phyloP scores from a whole-genome alignment of 2,888 invertebrate genomes.

The Heterodera filipjevi region DNA sequence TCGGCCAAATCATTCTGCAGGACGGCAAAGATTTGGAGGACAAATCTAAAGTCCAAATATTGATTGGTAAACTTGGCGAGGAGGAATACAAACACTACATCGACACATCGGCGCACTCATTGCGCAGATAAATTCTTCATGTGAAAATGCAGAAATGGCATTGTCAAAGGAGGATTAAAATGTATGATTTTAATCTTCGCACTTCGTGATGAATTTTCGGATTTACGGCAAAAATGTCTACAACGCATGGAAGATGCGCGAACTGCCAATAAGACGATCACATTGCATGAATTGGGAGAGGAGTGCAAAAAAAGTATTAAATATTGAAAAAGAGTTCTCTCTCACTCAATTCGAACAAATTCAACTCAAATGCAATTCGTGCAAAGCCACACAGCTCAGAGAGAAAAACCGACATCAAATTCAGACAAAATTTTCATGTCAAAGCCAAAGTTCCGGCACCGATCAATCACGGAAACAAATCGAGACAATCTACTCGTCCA shows the following conservation, averaged over 20 bases:
- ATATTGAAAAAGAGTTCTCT: conserved; percentile 5
- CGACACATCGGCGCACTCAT: not conserved
- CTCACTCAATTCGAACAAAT: conserved; percentile 7
- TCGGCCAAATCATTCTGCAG: not conserved
- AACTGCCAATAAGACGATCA: too few relatives aligned
- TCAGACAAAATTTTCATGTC: not conserved
- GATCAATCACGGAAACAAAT: not conserved
- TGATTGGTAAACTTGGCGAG: conserved; percentile 9
- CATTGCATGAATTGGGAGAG: too few relatives aligned
- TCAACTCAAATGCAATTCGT: conserved; percentile 8
- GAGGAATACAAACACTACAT: not conserved
- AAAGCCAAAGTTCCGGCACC: not conserved
- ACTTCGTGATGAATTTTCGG: conserved; percentile 12
- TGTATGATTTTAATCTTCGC: conserved; percentile 13
- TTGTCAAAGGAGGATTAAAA: not conserved
- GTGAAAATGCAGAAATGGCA: not conserved
- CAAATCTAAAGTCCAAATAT: not conserved
- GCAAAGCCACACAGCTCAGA: conserved; percentile 10
- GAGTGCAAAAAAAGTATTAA: too few relatives aligned
- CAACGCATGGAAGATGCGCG: too few relatives aligned
- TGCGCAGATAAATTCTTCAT: conserved; percentile 3
- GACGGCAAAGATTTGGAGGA: not conserved
- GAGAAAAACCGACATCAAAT: not conserved
- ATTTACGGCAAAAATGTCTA: not conserved
- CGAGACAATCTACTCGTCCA: not conserved